These are phyloP conservation scores for Oryctes rhinoceros DNA, from an alignment of 1,140 invertebrate genomes.

Conservation along the genomic window DNA sequence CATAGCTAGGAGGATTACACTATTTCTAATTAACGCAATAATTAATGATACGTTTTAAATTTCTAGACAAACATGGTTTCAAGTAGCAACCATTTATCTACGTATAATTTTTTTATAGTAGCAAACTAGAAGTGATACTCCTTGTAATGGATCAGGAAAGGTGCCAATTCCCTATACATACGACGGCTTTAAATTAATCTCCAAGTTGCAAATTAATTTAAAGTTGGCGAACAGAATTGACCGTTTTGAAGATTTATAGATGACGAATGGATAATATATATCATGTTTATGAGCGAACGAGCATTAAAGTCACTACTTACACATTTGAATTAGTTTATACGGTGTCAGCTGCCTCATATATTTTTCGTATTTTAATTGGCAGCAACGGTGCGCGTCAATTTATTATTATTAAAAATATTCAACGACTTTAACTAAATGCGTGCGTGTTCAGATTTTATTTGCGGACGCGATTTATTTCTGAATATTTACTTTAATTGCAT, in stretches of 20 bases:
- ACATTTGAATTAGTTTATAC: conserved; percentile 32
- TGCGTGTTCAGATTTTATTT: neutral
- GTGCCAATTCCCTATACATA: no score
- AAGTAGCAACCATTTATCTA: neutral
- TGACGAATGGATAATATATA: conserved; percentile 20
- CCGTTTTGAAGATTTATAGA: neutral
- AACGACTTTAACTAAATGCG: neutral
- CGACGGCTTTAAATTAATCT: neutral
- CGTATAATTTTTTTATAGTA: no score
- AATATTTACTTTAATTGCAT: conserved; percentile 31
- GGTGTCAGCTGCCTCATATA: neutral
- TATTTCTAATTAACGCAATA: neutral
- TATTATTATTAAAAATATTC: conserved; percentile 18
- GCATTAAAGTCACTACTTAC: conserved; percentile 21
- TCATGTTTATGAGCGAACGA: neutral
- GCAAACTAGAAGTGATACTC: no score
- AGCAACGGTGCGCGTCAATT: neutral
- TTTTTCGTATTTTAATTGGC: conserved; percentile 29
- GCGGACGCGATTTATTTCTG: conserved; percentile 1
- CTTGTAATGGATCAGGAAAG: no score
- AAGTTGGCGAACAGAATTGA: neutral
- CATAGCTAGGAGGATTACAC: neutral
- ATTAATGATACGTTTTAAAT: conserved; percentile 7
- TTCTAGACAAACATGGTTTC: neutral
- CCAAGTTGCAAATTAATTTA: conserved; percentile 12